phyloP scores from a whole-genome alignment of 2,113 vertebrate species.

The Shinisaurus crocodilurus region DNA sequence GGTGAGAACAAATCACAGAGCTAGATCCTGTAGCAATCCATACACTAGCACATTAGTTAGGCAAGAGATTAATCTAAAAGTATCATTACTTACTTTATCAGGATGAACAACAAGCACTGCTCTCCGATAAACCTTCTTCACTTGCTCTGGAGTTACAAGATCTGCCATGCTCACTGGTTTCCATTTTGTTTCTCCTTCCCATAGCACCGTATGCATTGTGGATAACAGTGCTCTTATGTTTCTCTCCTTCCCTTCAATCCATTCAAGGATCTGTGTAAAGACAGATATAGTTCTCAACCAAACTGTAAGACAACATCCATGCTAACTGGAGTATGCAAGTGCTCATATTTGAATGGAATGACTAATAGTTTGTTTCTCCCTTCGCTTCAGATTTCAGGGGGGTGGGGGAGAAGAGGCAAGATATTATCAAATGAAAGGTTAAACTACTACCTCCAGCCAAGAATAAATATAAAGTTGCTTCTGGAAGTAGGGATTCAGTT shows the following conservation, averaged over 20 bases:
- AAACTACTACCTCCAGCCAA: background rate
- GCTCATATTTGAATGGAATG: background rate
- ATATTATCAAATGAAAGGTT: background rate
- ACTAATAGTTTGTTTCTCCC: background rate
- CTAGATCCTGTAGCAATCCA: background rate
- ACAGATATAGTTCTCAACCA: background rate
- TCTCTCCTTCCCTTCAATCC: constrained; percentile 98
- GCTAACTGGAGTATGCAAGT: background rate
- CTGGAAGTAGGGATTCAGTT: background rate
- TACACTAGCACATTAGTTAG: background rate
- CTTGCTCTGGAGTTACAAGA: constrained; percentile 97
- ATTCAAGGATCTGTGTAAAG: constrained; percentile 94
- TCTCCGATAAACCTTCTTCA: constrained; percentile 95
- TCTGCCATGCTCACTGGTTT: constrained; percentile 97
- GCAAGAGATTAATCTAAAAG: background rate
- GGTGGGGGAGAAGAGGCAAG: background rate
- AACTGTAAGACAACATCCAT: background rate
- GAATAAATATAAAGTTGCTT: constrained; percentile 3
- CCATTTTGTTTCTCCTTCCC: constrained; percentile 98
- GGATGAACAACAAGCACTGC: constrained; percentile 98
- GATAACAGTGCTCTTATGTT: constrained; percentile 97
- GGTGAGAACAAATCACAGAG: background rate
- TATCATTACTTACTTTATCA: constrained; percentile 87
- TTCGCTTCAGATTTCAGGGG: background rate
- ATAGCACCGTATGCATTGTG: constrained; percentile 97